A percentile compares a stretch with the other conserved stretches of the same genome.
Evolutionary conservation across 1,140 invertebrate species (phyloP).

Genomic region (Nasonia giraulti): DNA sequence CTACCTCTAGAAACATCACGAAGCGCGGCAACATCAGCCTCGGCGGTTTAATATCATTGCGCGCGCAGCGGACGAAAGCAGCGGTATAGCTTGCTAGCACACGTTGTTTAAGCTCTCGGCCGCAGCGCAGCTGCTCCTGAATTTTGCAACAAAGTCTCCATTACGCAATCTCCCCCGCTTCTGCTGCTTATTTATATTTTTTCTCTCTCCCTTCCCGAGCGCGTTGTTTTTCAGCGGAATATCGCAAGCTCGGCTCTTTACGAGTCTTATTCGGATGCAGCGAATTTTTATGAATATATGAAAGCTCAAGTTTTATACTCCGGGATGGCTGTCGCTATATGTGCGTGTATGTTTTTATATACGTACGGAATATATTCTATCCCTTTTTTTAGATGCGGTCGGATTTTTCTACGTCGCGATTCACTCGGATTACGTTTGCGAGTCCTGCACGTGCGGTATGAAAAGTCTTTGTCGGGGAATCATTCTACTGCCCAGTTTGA

Average conservation of each 20-base stretch:
- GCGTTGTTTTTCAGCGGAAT: not conserved
- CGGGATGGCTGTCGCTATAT: not conserved
- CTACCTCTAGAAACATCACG: no score
- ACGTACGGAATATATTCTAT: not conserved
- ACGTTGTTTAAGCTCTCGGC: not conserved
- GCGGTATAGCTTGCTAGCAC: no score
- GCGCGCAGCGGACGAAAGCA: not conserved
- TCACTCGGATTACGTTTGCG: not conserved
- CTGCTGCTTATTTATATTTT: not conserved
- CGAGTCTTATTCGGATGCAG: not conserved
- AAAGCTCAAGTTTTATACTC: not conserved
- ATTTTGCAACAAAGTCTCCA: conserved; percentile 1
- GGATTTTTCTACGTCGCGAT: not conserved
- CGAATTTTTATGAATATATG: conserved; percentile 23
- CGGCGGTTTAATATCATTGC: not conserved
- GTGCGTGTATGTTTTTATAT: not conserved
- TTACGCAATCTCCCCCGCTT: not conserved
- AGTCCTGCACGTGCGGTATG: not conserved
- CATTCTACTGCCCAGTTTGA: no score
- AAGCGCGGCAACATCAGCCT: not conserved
- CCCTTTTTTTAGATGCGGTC: not conserved
- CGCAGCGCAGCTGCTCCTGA: not conserved
- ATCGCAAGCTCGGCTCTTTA: not conserved
- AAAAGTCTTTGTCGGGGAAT: not conserved
- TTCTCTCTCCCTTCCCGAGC: not conserved